Percentiles rank a stretch among this genome's conserved stretches.
Conservation (phyloP, 2,113 vertebrate genomes). For the Baryphthengus martii region DNA sequence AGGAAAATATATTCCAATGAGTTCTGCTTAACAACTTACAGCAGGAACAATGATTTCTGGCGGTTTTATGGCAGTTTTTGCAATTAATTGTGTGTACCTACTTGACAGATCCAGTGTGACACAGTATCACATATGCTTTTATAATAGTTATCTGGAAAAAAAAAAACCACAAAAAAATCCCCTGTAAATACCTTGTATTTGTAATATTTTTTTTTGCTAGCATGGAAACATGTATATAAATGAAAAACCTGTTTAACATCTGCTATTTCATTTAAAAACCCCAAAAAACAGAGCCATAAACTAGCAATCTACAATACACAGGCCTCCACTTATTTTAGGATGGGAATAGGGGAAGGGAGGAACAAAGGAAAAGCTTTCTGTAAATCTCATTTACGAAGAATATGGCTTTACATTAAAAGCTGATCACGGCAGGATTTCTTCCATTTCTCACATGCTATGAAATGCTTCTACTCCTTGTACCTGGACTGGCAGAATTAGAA, state of each 20-base stretch:
- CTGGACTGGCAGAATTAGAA: background rate
- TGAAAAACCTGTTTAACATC: background rate
- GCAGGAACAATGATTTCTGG: background rate
- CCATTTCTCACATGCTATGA: background rate
- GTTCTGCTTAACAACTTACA: background rate
- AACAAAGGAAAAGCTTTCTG: background rate
- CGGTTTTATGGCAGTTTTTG: background rate
- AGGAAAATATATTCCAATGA: background rate
- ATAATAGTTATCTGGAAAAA: background rate
- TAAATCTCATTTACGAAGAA: background rate
- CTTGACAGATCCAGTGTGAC: background rate
- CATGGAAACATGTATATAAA: background rate
- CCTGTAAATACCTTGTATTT: background rate
- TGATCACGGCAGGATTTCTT: background rate
- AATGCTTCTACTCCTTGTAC: background rate
- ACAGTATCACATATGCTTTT: background rate
- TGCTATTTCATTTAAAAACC: background rate
- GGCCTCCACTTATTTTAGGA: background rate
- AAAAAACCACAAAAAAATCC: background rate
- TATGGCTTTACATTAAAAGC: background rate
- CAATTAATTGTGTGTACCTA: background rate
- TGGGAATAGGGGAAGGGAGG: background rate
- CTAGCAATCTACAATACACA: background rate
- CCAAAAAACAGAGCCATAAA: background rate
- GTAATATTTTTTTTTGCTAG: background rate